Conservation (phyloP, 2,797 vertebrate genomes). For the Clarias fuscus region DNA sequence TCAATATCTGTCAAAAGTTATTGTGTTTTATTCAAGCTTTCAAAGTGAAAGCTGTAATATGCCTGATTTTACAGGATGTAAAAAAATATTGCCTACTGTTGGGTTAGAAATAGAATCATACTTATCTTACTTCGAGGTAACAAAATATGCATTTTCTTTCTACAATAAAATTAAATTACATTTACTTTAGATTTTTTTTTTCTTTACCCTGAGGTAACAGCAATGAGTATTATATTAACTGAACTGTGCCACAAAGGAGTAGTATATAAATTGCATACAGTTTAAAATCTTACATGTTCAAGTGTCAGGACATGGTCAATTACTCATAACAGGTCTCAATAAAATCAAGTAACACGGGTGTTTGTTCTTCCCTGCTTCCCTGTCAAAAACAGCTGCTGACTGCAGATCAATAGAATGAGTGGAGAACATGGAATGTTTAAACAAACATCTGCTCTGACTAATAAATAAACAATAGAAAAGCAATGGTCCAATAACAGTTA, state of each 20-base stretch:
- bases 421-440: conserved; percentile 21
- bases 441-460: conserved; percentile 39
- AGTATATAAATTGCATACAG: conserved; percentile 66
- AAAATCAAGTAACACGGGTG: conserved; percentile 25
- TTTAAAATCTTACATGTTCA: conserved; percentile 71
- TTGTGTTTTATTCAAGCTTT: conserved; percentile 16
- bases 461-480: conserved; percentile 54
- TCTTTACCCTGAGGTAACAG: conserved; percentile 75
- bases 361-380: conserved; percentile 14
- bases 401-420: conserved; percentile 25
- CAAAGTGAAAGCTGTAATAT: background rate
- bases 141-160: conserved; percentile 27
- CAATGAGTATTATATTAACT: conserved; percentile 66
- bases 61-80: conserved; percentile 2
- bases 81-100: conserved; percentile 17
- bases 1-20: conserved; percentile 16
- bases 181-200: conserved; percentile 31
- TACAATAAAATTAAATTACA: conserved; percentile 37
- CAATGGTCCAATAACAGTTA: conserved; percentile 44
- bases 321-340: conserved; percentile 48
- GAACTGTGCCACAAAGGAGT: conserved; percentile 59
- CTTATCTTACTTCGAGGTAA: conserved; percentile 43
- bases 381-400: conserved; percentile 31
- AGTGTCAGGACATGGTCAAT: conserved; percentile 74
- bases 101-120: conserved; percentile 18